Percentiles rank a stretch among this genome's conserved stretches.
These are phyloP conservation scores for Campylomormyrus numenius DNA, from an alignment of 2,113 vertebrate genomes.

Conservation along the genomic window DNA sequence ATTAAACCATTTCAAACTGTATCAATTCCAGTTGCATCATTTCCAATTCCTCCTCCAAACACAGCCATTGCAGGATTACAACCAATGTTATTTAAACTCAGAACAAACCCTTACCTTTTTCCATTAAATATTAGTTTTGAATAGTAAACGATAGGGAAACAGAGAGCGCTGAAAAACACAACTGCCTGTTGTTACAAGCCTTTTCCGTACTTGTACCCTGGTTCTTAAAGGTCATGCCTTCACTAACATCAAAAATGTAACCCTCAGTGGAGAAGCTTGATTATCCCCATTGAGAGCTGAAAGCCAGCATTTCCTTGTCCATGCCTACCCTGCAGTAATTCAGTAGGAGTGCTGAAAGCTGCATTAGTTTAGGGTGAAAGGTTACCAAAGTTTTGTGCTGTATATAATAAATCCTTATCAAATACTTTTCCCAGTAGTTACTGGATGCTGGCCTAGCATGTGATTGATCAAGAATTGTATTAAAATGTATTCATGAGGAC, in stretches of 20 bases:
- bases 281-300: slow-evolving; percentile 10
- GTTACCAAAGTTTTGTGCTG: neutral
- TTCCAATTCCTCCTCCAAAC: neutral
- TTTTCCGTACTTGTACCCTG: neutral
- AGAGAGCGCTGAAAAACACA: neutral
- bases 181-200: neutral
- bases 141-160: neutral
- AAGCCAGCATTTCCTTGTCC: neutral
- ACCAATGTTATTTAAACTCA: neutral
- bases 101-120: neutral
- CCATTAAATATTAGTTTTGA: neutral
- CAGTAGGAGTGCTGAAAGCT: neutral
- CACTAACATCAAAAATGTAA: neutral
- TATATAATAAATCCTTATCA: neutral
- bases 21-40: neutral
- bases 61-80: neutral
- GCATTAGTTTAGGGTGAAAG: neutral
- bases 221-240: neutral
- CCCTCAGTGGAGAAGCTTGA: slow-evolving; percentile 1
- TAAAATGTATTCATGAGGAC: neutral
- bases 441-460: neutral
- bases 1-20: neutral
- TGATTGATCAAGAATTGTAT: neutral
- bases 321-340: slow-evolving; percentile 1
- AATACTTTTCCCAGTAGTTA: neutral